Percentiles rank a stretch among this genome's conserved stretches.
Evolutionary conservation across 2,797 vertebrate genomes (phyloP).

Genomic region (Schizothorax lantsangensis): DNA sequence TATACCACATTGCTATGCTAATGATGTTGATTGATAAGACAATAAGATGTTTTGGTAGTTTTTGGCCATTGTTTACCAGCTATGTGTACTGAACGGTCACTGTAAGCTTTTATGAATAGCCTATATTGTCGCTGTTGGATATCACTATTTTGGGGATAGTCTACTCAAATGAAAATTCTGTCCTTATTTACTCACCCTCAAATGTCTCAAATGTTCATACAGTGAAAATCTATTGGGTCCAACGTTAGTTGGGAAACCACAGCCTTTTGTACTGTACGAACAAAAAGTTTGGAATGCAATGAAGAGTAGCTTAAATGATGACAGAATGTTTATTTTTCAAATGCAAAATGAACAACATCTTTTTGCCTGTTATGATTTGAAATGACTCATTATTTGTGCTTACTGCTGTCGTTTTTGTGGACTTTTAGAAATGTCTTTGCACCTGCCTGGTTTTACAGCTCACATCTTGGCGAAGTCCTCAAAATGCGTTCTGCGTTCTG

Average conservation of each 20-base stretch:
- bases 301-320: not conserved
- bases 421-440: conserved; percentile 1
- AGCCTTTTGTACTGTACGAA: not conserved
- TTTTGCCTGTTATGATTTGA: not conserved
- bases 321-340: not conserved
- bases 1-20: not conserved
- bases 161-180: not conserved
- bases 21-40: not conserved
- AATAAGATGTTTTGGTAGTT: not conserved
- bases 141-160: not conserved
- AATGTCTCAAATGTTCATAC: not conserved
- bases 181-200: not conserved
- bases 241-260: not conserved
- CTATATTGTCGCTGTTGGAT: not conserved
- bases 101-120: not conserved
- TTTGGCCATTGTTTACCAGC: not conserved
- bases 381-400: not conserved
- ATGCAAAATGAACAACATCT: not conserved
- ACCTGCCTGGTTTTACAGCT: not conserved
- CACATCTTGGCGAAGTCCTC: not conserved
- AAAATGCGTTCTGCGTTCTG: not conserved
- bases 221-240: not conserved
- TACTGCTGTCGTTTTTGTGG: not conserved
- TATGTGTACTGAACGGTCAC: not conserved
- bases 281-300: not conserved